Percentiles rank a stretch among this genome's conserved stretches.
These are phyloP conservation scores for Boloria euphrosyne DNA, from an alignment of 2,888 invertebrate genomes.

Conservation along the genomic window DNA sequence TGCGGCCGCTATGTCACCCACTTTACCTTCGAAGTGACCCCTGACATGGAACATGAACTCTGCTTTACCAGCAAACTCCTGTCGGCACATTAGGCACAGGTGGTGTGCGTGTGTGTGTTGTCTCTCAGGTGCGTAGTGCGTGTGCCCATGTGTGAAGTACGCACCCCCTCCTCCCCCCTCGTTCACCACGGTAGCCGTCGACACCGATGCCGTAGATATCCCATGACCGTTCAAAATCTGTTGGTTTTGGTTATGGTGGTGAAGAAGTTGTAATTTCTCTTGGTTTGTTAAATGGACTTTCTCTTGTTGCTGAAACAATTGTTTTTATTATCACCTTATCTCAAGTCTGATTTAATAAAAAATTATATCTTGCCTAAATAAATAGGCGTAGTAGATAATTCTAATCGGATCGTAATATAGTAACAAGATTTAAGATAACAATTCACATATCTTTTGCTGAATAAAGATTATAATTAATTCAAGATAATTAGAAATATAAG, in stretches of 20 bases:
- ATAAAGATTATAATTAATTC: no score
- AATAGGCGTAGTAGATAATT: no score
- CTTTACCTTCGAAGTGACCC: slow-evolving; percentile 84
- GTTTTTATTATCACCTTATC: no score
- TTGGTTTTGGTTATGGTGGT: slow-evolving; percentile 77
- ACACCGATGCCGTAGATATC: slow-evolving; percentile 70
- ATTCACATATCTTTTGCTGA: no score
- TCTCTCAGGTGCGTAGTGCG: slow-evolving; percentile 73
- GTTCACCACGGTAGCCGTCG: slow-evolving; percentile 73
- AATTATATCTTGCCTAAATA: no score
- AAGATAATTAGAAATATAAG: no score
- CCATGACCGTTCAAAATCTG: slow-evolving; percentile 76
- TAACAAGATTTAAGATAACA: no score
- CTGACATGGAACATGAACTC: slow-evolving; percentile 87
- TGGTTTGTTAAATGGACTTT: slow-evolving; percentile 77
- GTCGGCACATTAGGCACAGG: slow-evolving; percentile 85
- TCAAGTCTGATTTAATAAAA: no score
- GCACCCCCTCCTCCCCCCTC: slow-evolving; percentile 63
- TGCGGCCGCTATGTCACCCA: slow-evolving; percentile 77
- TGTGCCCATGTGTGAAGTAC: slow-evolving; percentile 76
- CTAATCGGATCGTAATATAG: no score
- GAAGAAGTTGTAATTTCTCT: slow-evolving; percentile 73
- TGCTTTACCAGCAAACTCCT: slow-evolving; percentile 85
- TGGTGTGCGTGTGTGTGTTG: slow-evolving; percentile 78
- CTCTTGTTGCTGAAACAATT: slow-evolving; percentile 66